Percentiles rank a stretch among this genome's conserved stretches.
Evolutionary conservation across 2,888 invertebrate genomes (phyloP).

Genomic region (Lamellibrachia satsuma): DNA sequence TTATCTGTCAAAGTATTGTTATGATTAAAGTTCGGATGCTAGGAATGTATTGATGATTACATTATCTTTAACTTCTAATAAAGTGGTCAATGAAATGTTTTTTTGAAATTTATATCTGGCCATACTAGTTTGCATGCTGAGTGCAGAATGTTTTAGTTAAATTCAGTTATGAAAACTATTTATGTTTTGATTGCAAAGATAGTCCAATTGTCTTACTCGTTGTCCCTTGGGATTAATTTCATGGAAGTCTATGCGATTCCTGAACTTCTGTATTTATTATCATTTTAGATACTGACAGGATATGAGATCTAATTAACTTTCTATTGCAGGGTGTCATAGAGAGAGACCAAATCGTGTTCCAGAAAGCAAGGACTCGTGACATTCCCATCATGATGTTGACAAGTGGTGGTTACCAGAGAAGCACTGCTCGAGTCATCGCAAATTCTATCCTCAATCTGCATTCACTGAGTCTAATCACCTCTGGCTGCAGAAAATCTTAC

Average conservation of each 20-base stretch:
- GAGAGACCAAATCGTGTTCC: slow-evolving; percentile 76
- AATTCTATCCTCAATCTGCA: slow-evolving; percentile 84
- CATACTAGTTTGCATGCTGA: background rate
- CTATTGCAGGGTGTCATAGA: slow-evolving; percentile 79
- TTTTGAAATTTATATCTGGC: background rate
- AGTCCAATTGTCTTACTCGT: background rate
- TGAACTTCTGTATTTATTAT: too few species aligned
- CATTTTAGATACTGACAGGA: too few species aligned
- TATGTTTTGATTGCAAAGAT: background rate
- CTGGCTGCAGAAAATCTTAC: slow-evolving; percentile 27
- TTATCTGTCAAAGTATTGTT: too few species aligned
- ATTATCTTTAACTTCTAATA: too few species aligned
- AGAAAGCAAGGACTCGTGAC: slow-evolving; percentile 71
- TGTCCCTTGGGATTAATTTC: too few species aligned
- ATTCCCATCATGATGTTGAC: slow-evolving; percentile 88
- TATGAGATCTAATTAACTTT: background rate
- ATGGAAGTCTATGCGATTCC: too few species aligned
- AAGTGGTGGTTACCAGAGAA: slow-evolving; percentile 84
- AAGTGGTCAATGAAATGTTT: too few species aligned
- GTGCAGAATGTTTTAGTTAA: background rate
- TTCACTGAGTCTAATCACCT: slow-evolving; percentile 62
- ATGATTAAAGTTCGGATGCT: too few species aligned
- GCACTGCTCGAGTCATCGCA: slow-evolving; percentile 83
- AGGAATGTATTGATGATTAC: too few species aligned
- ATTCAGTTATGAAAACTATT: background rate